These are phyloP conservation scores for Formica exsecta DNA, from an alignment of 1,140 invertebrate species.

Conservation along the genomic window DNA sequence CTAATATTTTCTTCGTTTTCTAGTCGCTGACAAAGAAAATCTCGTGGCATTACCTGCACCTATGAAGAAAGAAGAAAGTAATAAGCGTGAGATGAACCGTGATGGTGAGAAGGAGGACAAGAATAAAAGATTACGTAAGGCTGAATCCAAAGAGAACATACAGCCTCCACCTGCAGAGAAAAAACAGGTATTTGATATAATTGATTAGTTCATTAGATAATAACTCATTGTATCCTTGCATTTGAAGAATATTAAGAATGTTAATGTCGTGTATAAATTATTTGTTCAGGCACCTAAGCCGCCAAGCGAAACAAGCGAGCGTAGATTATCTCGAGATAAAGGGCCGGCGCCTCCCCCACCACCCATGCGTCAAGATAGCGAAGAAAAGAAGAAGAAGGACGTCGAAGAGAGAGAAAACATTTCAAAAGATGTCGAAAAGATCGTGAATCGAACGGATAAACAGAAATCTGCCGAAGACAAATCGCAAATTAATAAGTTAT, in stretches of 20 bases:
- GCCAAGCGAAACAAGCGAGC: slow-evolving; percentile 80
- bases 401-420: slow-evolving; percentile 79
- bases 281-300: slow-evolving; percentile 84
- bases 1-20: slow-evolving; percentile 57
- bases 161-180: slow-evolving; percentile 84
- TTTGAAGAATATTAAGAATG: neutral
- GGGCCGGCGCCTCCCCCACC: slow-evolving; percentile 87
- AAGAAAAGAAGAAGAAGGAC: slow-evolving; percentile 78
- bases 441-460: slow-evolving; percentile 68
- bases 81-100: slow-evolving; percentile 85
- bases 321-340: slow-evolving; percentile 86
- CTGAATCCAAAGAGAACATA: slow-evolving; percentile 85
- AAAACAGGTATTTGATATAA: slow-evolving; percentile 84
- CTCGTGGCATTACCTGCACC: slow-evolving; percentile 77
- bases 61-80: slow-evolving; percentile 84
- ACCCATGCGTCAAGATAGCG: slow-evolving; percentile 81
- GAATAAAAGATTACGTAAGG: slow-evolving; percentile 86
- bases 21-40: slow-evolving; percentile 84
- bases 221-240: neutral
- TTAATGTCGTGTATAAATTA: slow-evolving; percentile 20
- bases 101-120: slow-evolving; percentile 86
- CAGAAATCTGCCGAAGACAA: slow-evolving; percentile 59
- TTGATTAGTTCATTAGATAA: neutral
- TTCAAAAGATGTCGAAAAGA: slow-evolving; percentile 74
- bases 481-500: slow-evolving; percentile 34